A percentile compares a stretch with the other conserved stretches of the same genome.
These are phyloP conservation scores for Otolemur garnettii DNA, from an alignment of 2,113 vertebrate species.

Conservation along the genomic window DNA sequence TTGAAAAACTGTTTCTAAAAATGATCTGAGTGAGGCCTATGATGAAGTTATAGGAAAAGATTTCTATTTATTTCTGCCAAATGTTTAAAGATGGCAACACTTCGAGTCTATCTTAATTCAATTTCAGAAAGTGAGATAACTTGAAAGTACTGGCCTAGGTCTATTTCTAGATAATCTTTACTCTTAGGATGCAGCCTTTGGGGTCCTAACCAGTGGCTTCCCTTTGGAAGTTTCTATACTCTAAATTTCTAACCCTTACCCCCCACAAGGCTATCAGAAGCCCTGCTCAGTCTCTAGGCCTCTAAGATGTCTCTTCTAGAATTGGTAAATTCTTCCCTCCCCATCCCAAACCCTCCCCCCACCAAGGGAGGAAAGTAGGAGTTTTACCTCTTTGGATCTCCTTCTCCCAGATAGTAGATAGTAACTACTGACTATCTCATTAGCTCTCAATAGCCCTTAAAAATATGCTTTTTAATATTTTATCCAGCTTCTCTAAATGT, in stretches of 20 bases:
- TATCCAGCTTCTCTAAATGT: not conserved
- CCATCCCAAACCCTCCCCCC: not conserved
- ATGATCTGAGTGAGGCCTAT: not conserved
- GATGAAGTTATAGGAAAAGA: not conserved
- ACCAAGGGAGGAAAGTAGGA: not conserved
- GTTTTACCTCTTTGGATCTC: slow-evolving; percentile 14
- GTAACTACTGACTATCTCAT: not conserved
- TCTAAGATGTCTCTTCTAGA: not conserved
- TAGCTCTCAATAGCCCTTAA: not conserved
- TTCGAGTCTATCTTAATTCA: not conserved
- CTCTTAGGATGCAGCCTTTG: not conserved
- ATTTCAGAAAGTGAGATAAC: not conserved
- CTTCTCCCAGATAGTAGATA: not conserved
- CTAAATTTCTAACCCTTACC: not conserved
- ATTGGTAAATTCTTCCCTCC: not conserved
- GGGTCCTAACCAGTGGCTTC: not conserved
- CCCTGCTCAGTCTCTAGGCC: not conserved
- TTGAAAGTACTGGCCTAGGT: not conserved
- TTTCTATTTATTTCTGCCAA: slow-evolving; percentile 6
- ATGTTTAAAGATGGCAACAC: not conserved
- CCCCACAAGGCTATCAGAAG: not conserved
- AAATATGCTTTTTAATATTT: not conserved
- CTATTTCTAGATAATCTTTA: not conserved
- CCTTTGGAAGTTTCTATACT: not conserved
- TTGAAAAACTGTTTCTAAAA: not conserved